Conservation (phyloP, 2,113 vertebrate genomes). For the human region DNA sequence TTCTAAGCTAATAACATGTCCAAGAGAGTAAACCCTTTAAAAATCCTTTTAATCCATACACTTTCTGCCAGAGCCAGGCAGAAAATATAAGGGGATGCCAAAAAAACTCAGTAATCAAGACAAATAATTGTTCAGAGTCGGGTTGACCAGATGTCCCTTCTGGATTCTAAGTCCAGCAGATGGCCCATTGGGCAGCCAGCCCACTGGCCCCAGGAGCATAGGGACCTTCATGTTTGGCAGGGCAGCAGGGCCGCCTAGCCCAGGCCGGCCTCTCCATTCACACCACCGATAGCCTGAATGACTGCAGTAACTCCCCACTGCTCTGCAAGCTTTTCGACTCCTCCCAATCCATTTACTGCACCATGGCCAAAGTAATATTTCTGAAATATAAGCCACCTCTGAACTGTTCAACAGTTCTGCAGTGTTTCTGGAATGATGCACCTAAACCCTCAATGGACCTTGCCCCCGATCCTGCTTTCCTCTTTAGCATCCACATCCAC, state of each 20-base stretch:
- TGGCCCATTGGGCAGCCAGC: neutral
- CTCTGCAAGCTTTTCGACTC: neutral
- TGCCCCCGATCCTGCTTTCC: neutral
- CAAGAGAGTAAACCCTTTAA: neutral
- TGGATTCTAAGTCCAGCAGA: constrained; percentile 37
- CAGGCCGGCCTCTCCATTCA: neutral
- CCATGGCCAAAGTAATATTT: neutral
- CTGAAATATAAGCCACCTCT: neutral
- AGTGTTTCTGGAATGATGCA: neutral
- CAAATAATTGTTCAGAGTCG: constrained; percentile 34
- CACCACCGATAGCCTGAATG: neutral
- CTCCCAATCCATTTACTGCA: neutral
- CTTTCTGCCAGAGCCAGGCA: neutral
- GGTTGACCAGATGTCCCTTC: constrained; percentile 23
- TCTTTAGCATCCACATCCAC: neutral
- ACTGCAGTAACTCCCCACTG: neutral
- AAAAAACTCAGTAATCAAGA: constrained; percentile 12
- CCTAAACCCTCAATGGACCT: neutral
- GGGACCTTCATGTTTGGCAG: constrained; percentile 15
- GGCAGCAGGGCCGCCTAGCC: neutral
- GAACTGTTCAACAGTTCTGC: neutral
- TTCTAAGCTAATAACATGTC: neutral
- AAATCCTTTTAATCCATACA: constrained; percentile 22
- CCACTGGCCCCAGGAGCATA: neutral
- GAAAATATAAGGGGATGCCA: neutral